Base-by-base conservation (phyloP, 2,888 invertebrate species). In the Coleophora flavipennella region DNA sequence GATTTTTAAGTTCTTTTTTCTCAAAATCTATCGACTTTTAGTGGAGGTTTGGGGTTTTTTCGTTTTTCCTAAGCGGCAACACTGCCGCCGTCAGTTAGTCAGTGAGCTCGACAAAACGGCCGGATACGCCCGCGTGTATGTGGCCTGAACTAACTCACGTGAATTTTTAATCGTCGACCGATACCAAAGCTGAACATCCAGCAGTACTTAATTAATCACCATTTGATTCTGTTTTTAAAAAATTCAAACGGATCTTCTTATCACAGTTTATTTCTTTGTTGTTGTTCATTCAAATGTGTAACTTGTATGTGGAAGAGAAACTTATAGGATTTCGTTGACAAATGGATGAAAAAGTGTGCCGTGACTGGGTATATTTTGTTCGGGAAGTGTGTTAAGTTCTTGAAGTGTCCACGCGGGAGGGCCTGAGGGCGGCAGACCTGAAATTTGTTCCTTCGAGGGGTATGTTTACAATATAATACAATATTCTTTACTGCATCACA, bases 121-220 rank as follows among this genome's bases (percentile, higher is more conserved):
- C 44, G 49, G 45, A 45, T 48, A 20, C 20, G 20, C 45, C 40
- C 53, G 53, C 51, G 54, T 44, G 37, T 20, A 20, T 14, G 42
- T 42, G 50, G 40, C 38, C 26, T 27, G 36, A 41, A 39, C 33
- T 40, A n/a, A 42, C 9, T 38, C 44, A 36, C 57, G 74, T 78
- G 64, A 74, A 79, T 79, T 75, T 73, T 79, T 76, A 78, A 78
- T 78, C 54, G 53, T 57, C 59, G 55, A 58, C 53, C 56, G 58
- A 65, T 60, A 20, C n/a, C n/a, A n/a, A n/a, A 20, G 6, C 20
- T 20, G 6, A 20, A n/a, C n/a, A n/a, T n/a, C 35, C 10, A 32
- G 32, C n/a, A n/a, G n/a, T n/a, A n/a, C n/a, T n/a, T 31, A 36
- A 29, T 31, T 31, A 36, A 36, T 29, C 2, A 8, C 8, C n/a